Percentiles rank a stretch among this genome's conserved stretches.
Evolutionary conservation across 2,113 vertebrate species (phyloP).

Genomic region (Neogale vison): DNA sequence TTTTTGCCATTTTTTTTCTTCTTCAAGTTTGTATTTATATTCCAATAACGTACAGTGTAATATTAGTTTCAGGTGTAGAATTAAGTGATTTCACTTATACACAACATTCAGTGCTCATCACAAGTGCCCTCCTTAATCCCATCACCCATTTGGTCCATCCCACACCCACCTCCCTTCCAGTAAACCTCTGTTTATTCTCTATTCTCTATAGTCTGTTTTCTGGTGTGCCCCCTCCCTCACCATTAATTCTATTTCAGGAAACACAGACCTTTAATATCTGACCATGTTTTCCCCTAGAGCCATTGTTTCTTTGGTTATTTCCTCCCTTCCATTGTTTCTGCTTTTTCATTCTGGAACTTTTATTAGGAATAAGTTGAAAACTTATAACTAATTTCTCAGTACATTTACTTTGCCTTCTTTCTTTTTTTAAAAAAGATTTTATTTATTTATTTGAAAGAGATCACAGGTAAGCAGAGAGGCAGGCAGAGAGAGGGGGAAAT

Average conservation of each 20-base stretch:
- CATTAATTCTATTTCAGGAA: not conserved
- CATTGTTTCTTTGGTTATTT: not conserved
- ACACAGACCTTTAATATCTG: not conserved
- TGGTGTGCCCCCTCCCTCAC: not conserved
- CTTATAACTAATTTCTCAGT: not conserved
- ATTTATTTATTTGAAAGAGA: too few relatives aligned
- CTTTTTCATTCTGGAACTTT: not conserved
- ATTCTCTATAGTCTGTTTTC: not conserved
- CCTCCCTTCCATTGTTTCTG: not conserved
- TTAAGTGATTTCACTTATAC: not conserved
- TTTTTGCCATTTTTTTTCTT: not conserved
- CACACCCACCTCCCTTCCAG: not conserved
- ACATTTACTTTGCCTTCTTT: not conserved
- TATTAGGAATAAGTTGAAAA: not conserved
- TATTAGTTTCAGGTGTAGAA: not conserved
- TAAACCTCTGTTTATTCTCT: not conserved
- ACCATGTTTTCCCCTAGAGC: not conserved
- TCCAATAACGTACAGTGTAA: not conserved
- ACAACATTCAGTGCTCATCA: not conserved
- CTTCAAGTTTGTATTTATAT: not conserved
- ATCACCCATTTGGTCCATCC: not conserved
- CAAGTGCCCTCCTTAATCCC: not conserved
- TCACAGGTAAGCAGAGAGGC: too few relatives aligned
- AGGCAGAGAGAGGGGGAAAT: too few relatives aligned
- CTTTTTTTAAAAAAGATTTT: too few relatives aligned